Evolutionary conservation across 2,888 invertebrate genomes (phyloP), one percentile per base, ranked within the genome.

Genomic region (Calephelis perditalis): DNA sequence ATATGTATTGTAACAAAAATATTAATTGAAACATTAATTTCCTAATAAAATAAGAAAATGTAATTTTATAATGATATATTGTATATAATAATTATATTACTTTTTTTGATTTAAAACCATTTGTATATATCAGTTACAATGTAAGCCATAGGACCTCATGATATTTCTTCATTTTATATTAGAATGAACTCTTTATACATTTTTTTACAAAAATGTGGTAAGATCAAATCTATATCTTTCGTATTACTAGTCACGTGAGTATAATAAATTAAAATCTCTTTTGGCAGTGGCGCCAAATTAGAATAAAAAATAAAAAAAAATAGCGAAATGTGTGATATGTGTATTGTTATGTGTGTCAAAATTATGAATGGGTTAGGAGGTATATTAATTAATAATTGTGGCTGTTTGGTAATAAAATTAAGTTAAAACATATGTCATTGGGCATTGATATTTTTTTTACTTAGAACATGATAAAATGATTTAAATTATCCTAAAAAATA

Each of bases 241-340:
- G 70, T 73, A 73, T 79, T 69, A 80, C 84, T 83, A 83, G 84
- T 84, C 83, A 84, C 77, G 73, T 73, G 73, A 73, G 71, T 69
- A 66, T 64, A 69, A 71, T 69, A 66, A 64, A 69, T 65, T 71
- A 67, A 67, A 65, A 67, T 63, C 67, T 69, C 68, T 72, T 71
- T 76, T 75, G 74, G 73, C 76, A 58, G 61, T 58, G 60, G 71
- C 74, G 77, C 77, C 77, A 76, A 78, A 73, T 68, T 78, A 77
- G 72, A 67, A 67, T 71, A 68, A 67, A 65, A 63, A 61, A 67
- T 64, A 69, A 72, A 67, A 61, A 63, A 68, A 65, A 60, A 64
- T 63, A 63, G 71, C 69, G 72, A 69, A 71, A 79, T 71, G 82
- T 79, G 80, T 83, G 82, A 82, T 82, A 77, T 67, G 40, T 77